These are phyloP conservation scores for Idaea aversata DNA, from an alignment of 2,888 invertebrate species.

Conservation along the genomic window DNA sequence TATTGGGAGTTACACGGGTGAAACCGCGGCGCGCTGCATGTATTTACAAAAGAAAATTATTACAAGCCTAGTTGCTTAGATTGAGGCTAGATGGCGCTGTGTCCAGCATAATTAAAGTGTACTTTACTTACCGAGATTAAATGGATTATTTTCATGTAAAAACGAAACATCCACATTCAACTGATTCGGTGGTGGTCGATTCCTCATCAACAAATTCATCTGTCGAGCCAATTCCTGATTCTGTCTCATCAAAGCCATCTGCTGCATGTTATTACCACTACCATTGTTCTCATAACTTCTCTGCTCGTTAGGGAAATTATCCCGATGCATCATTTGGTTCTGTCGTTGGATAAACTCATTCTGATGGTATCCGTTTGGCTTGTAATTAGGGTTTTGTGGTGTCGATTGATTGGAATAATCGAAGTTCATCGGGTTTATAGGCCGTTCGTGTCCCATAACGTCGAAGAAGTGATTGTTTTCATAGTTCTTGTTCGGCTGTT, in stretches of 20 bases:
- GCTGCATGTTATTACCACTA: conserved; percentile 57
- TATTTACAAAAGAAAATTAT: too few relatives aligned
- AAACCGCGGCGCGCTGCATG: too few relatives aligned
- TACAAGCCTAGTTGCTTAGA: too few relatives aligned
- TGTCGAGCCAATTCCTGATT: conserved; percentile 70
- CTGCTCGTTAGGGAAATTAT: conserved; percentile 54
- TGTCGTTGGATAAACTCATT: conserved; percentile 61
- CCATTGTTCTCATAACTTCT: conserved; percentile 49
- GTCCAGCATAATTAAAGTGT: neutral
- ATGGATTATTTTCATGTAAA: conserved; percentile 67
- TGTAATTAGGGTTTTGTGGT: conserved; percentile 50
- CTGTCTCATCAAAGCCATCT: conserved; percentile 58
- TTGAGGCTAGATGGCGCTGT: neutral
- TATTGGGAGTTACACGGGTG: too few relatives aligned
- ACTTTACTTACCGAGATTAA: conserved; percentile 62
- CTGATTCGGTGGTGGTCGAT: conserved; percentile 64
- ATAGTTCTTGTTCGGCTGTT: conserved; percentile 54
- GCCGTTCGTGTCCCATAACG: conserved; percentile 56
- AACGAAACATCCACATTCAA: conserved; percentile 72
- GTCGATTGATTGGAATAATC: conserved; percentile 57
- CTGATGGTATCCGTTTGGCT: conserved; percentile 65
- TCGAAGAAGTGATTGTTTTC: conserved; percentile 61
- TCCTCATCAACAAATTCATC: conserved; percentile 68
- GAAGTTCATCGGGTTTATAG: conserved; percentile 52
- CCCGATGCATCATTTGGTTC: conserved; percentile 53